Conservation (phyloP, 2,797 vertebrate genomes). For the Crypturellus tataupa region DNA sequence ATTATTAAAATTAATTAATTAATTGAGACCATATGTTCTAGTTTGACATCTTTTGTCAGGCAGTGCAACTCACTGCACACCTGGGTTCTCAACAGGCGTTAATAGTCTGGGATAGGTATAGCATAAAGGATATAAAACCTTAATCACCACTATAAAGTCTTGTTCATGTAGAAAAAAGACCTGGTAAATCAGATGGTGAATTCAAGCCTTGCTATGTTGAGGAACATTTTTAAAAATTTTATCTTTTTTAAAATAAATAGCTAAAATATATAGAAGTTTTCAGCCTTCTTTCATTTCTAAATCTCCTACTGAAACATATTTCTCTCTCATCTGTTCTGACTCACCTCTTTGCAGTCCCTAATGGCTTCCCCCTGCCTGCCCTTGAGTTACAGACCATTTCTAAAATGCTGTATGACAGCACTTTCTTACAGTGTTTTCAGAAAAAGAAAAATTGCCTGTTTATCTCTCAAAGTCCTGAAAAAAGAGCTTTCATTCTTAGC, state of each 20-base stretch:
- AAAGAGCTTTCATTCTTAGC: slow-evolving; percentile 1
- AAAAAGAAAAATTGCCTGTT: slow-evolving; percentile 37
- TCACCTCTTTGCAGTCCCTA: slow-evolving; percentile 41
- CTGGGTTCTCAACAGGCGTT: background rate
- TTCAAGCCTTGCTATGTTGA: background rate
- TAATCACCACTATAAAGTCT: background rate
- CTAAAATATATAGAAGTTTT: slow-evolving; percentile 22
- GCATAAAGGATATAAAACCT: background rate
- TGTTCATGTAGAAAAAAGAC: background rate
- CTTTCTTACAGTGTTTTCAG: slow-evolving; percentile 37
- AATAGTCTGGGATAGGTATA: background rate
- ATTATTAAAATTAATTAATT: background rate
- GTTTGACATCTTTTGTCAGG: background rate
- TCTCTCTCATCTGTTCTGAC: slow-evolving; percentile 46
- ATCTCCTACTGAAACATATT: slow-evolving; percentile 30
- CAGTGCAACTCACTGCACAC: background rate
- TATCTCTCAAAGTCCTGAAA: slow-evolving; percentile 17
- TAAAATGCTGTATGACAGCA: slow-evolving; percentile 46
- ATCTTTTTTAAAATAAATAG: background rate
- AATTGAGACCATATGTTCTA: background rate
- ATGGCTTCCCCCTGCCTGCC: slow-evolving; percentile 53
- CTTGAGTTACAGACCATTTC: slow-evolving; percentile 53
- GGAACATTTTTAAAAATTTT: background rate
- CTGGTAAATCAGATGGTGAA: background rate
- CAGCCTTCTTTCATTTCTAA: background rate